phyloP scores from a whole-genome alignment of 2,888 invertebrate genomes.

The Clitarchus hookeri region DNA sequence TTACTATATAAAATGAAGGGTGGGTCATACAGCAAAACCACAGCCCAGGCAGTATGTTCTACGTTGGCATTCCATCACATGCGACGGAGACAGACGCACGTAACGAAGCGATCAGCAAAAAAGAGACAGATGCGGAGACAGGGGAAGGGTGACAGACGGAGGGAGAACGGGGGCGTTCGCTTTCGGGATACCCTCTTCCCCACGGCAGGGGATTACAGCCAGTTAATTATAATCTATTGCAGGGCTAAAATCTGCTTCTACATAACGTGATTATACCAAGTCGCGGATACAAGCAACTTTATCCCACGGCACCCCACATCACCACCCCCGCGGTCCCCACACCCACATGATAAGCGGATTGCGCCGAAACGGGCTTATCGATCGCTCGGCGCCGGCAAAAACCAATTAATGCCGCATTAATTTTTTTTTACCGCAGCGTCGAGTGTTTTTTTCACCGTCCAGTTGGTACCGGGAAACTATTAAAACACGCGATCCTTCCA shows the following conservation, averaged over 20 bases:
- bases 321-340: background rate
- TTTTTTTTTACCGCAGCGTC: background rate
- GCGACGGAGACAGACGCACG: too few species aligned
- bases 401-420: background rate
- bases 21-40: too few species aligned
- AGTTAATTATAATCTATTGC: constrained; percentile 6
- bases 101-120: background rate
- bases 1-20: too few species aligned
- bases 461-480: background rate
- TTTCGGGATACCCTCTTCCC: background rate
- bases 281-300: constrained; percentile 14
- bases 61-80: too few species aligned
- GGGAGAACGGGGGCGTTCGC: background rate
- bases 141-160: background rate
- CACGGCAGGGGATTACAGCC: background rate
- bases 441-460: background rate
- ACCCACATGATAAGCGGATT: background rate
- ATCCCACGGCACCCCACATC: background rate
- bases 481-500: background rate
- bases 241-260: background rate
- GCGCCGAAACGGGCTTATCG: constrained; percentile 2
- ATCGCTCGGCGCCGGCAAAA: background rate
- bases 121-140: background rate
- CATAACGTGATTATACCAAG: constrained; percentile 6
- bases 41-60: too few species aligned